Base-by-base conservation (phyloP, 1,140 invertebrate genomes). In the Holcopasites calliopsidis region DNA sequence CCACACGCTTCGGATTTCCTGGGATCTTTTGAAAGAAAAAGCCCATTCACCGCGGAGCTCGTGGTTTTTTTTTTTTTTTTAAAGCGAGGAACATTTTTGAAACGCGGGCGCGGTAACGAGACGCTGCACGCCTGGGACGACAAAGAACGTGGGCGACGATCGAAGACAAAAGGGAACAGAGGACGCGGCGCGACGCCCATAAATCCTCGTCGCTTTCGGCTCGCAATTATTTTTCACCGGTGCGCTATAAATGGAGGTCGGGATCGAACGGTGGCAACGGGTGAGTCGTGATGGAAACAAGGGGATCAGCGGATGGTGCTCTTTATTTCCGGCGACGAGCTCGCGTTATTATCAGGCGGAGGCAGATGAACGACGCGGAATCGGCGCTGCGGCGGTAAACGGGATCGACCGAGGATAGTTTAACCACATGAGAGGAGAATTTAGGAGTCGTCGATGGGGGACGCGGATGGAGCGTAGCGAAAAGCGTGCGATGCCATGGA, bases 211-310 rank as follows among this genome's bases (percentile, higher is more conserved):
- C 55, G 61, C 61, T 68, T 79, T 68, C 70, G 70, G 16, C 40
- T 42, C 40, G 60, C 76, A 68, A 80, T 80, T 80, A 80, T 80
- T 80, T 80, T 80, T 55, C 44, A 42, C 42, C 33, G 33, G 28
- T 11, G 49, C 52, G 28, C 60, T 68, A 44, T 74, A 74, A 80
- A 80, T 66, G 69, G 68, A 73, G 68, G 76, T 73, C 61, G 78
- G 61, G 78, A 74, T 55, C 72, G 77, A 74, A 57, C 76, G 79
- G 18, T n/a, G 11, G 11, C 44, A 62, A 50, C 35, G 62, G 70
- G 55, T 58, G 72, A 79, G 64, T 58, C 64, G 52, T 33, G 28
- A 18, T 47, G 3, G 47, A 58, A 79, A 81, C 78, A 75, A 76
- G 70, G 33, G 55, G 65, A 74, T 35, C 23, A 5, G 23, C 38